Evolutionary conservation across 1,140 invertebrate genomes (phyloP).

Genomic region (Saxidomus purpurata): DNA sequence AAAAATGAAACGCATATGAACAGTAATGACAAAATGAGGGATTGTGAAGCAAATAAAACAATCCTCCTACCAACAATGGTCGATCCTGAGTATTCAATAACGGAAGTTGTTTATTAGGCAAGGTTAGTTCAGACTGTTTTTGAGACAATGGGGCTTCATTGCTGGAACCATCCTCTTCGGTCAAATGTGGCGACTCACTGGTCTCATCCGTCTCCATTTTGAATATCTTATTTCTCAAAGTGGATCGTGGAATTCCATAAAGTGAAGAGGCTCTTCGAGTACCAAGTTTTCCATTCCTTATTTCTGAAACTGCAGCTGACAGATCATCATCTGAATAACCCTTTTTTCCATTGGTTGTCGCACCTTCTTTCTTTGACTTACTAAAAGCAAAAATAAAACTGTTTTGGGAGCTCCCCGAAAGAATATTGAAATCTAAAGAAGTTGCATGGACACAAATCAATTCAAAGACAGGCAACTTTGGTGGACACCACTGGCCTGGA

Average conservation of each 20-base stretch:
- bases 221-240: constrained; percentile 96
- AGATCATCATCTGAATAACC: constrained; percentile 97
- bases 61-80: constrained; percentile 52
- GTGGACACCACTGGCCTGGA: no score
- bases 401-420: no score
- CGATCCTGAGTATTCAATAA: constrained; percentile 34
- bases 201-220: constrained; percentile 78
- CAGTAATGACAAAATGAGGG: no score
- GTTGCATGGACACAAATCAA: no score
- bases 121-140: neutral
- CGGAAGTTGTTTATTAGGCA: constrained; percentile 34
- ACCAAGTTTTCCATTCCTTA: constrained; percentile 96
- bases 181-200: constrained; percentile 12
- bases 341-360: constrained; percentile 84
- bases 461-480: no score
- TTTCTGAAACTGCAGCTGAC: constrained; percentile 95
- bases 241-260: constrained; percentile 98
- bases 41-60: no score
- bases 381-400: constrained; percentile 61
- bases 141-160: constrained; percentile 47
- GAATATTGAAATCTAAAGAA: no score
- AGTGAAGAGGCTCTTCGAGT: constrained; percentile 96
- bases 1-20: no score
- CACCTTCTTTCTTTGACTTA: constrained; percentile 71
- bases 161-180: constrained; percentile 66